Base-by-base conservation (phyloP, 2,888 invertebrate genomes). In the Melinaea marsaeus region DNA sequence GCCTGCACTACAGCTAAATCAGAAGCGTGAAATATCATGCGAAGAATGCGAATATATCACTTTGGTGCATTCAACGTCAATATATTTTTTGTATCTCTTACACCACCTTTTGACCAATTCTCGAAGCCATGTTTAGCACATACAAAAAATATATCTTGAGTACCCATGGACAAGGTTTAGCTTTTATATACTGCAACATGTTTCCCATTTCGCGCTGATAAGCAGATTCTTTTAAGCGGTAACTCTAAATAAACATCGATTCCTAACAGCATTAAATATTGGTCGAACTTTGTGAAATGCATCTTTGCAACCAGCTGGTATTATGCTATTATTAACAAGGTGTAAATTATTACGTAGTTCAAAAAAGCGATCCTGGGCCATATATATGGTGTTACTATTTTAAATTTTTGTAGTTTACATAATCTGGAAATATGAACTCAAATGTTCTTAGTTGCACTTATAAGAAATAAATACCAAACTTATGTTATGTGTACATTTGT, bases 31-130 rank as follows among this genome's bases (percentile, higher is more conserved):
- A 75, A 72, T 60, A 75, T 72, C 72, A 74, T 73, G 0, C 73
- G 74, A 4, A 79, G 47, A 22, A 79, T 71, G 75, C 75, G 9
- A 78, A 62, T 80, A 79, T 64, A 71, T 74, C 2, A 73, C 34
- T 4, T 56, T 35, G 9, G 74, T 70, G 34, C 64, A 68, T 59
- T 75, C 72, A 63, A 74, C 74, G 47, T 73, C 65, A 6, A 74
- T 55, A 69, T 74, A 74, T 68, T 72, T 72, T 72, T 72, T 5
- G 70, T 71, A 55, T 68, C 1, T 22, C 22, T 22, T 22, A 22
- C 22, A 22, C 22, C 22, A 22, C 22, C 22, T 22, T 22, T 22
- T 22, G 22, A 22, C 22, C n/a, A n/a, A n/a, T n/a, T n/a, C n/a
- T n/a, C n/a, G n/a, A n/a, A 69, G 0, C 72, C 71, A 69, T 69